phyloP scores from a whole-genome alignment of 2,797 vertebrate genomes.

The Manis pentadactyla region DNA sequence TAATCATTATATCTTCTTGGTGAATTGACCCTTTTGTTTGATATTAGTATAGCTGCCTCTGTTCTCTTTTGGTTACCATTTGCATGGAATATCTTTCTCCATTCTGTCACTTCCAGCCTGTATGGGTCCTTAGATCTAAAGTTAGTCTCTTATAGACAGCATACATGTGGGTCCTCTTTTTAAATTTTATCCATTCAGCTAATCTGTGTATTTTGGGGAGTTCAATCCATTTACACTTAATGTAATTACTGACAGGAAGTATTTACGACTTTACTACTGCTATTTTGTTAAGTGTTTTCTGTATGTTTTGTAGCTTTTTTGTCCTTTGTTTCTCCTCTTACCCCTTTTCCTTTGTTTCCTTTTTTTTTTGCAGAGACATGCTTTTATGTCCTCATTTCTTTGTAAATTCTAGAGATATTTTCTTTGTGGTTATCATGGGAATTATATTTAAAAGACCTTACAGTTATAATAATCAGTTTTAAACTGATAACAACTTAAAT shows the following conservation, averaged over 20 bases:
- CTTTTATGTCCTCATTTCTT: conserved; percentile 19
- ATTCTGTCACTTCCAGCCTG: neutral
- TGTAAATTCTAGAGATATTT: neutral
- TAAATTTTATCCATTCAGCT: neutral
- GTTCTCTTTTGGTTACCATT: neutral
- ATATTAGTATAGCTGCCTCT: neutral
- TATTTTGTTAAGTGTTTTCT: neutral
- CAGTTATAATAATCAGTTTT: conserved; percentile 4
- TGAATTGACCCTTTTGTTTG: neutral
- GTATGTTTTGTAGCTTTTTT: neutral
- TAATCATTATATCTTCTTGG: neutral
- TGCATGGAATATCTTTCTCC: neutral
- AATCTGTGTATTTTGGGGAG: neutral
- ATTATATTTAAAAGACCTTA: neutral
- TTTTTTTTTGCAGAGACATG: neutral
- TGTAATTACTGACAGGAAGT: neutral
- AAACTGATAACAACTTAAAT: neutral
- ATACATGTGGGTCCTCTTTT: neutral
- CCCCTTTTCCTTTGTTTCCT: neutral
- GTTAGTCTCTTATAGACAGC: neutral
- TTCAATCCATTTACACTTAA: neutral
- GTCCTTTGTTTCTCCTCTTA: neutral
- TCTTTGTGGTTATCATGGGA: conserved; percentile 14
- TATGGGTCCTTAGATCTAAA: neutral
- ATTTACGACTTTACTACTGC: neutral